Evolutionary conservation across 2,888 invertebrate genomes (phyloP).

Genomic region (Trachelus iudaicus): DNA sequence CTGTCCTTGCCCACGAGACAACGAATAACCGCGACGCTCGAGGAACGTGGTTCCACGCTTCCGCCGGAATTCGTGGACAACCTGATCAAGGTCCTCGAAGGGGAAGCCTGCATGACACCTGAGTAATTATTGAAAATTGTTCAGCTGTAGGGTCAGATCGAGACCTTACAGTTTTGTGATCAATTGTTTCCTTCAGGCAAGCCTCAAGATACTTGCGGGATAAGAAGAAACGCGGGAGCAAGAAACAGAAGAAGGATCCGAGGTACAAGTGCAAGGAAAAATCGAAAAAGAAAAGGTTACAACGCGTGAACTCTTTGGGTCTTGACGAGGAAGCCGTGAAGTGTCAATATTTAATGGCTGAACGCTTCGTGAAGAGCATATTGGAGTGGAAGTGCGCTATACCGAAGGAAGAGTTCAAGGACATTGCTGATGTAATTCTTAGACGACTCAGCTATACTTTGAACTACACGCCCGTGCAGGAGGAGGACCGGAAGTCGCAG

Average conservation of each 20-base stretch:
- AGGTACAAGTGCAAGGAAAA: constrained; percentile 8
- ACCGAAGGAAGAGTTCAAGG: constrained; percentile 46
- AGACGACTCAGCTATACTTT: constrained; percentile 39
- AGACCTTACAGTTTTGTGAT: neutral
- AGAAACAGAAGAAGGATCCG: constrained; percentile 8
- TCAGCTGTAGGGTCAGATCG: neutral
- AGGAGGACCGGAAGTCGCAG: constrained; percentile 50
- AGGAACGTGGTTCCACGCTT: constrained; percentile 40
- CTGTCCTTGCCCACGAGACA: constrained; percentile 50
- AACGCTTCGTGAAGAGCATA: constrained; percentile 54
- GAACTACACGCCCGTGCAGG: constrained; percentile 37
- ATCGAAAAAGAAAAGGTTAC: constrained; percentile 1
- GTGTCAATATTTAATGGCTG: constrained; percentile 54
- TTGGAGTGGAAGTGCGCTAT: constrained; percentile 45
- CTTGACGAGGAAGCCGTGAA: constrained; percentile 46
- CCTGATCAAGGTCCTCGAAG: constrained; percentile 49
- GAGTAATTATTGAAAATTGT: constrained; percentile 44
- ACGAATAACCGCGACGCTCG: constrained; percentile 44
- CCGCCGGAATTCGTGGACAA: constrained; percentile 47
- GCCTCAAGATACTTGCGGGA: constrained; percentile 41
- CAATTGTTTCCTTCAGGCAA: constrained; percentile 41
- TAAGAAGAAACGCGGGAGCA: constrained; percentile 14
- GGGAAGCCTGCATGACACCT: constrained; percentile 50
- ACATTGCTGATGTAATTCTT: constrained; percentile 51
- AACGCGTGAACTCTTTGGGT: constrained; percentile 10